These are phyloP conservation scores for Trichonephila inaurata DNA, from an alignment of 1,140 invertebrate species.

Conservation along the genomic window DNA sequence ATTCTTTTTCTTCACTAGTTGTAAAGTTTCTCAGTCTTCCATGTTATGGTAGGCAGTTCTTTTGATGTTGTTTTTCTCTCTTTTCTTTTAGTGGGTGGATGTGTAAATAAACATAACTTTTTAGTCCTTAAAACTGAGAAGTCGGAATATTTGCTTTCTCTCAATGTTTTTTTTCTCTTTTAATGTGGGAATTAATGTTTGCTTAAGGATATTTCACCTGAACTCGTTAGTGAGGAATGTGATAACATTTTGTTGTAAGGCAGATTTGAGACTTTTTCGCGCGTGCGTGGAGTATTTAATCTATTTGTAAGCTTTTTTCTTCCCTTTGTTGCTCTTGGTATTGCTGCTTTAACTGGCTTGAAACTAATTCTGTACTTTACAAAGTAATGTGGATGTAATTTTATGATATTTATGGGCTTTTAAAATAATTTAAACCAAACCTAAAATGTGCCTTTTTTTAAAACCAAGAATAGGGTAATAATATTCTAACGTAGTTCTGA, in stretches of 20 bases:
- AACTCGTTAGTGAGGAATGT: conserved; percentile 27
- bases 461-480: too few relatives aligned
- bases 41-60: not conserved
- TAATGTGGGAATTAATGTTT: not conserved
- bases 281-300: too few relatives aligned
- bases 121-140: not conserved
- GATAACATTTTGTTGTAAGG: not conserved
- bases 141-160: not conserved
- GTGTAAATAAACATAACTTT: conserved; percentile 45
- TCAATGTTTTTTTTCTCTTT: not conserved
- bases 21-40: not conserved
- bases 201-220: not conserved
- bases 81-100: not conserved
- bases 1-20: not conserved
- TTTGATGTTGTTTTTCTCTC: not conserved
- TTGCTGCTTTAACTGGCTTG: not conserved
- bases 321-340: not conserved
- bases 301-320: not conserved
- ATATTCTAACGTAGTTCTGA: too few relatives aligned
- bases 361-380: too few relatives aligned
- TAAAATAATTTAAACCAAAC: too few relatives aligned
- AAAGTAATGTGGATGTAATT: too few relatives aligned
- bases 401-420: too few relatives aligned
- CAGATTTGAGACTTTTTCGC: not conserved
- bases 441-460: too few relatives aligned